Base-by-base conservation (phyloP, 2,113 vertebrate species). In the Terrapene triunguis region DNA sequence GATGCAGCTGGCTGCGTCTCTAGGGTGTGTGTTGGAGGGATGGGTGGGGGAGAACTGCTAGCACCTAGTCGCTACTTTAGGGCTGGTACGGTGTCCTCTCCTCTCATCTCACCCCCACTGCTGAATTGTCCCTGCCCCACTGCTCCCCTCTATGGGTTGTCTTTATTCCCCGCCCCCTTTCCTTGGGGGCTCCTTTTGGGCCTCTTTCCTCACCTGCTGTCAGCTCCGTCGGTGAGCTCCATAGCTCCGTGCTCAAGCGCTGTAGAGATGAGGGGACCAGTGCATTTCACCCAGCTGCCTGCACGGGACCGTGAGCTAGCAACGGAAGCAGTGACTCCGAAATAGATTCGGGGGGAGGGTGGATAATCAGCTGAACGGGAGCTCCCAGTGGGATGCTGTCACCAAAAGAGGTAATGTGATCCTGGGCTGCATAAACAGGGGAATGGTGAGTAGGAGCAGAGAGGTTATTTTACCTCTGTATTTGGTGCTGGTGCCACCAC, bases 241-340 rank as follows among this genome's bases (percentile, higher is more conserved):
- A 22, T 44, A 42, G 38, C 10, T 24, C 38, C 10, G 6, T 42
- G 38, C 72, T 12, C 21, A 74, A 80, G 78, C 1, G 9, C 29
- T 21, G 48, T 69, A 79, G 55, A 65, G 3, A 0, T 0, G 42
- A 80, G 51, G 24, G 13, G 38, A 42, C 38, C 1, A 0, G 27
- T 22, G 2, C 69, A 69, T 54, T 51, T 92, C 24, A 25, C 47
- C 65, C 22, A 17, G 65, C 35, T 72, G 7, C 65, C 65, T 4
- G 2, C 0, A 1, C 42, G 35, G 48, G 48, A 19, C 5, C 2
- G 10, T 29, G 42, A 9, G 10, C 44, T 27, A 29, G 74, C 42
- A 12, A 62, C 3, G 29, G 59, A 62, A 62, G 59, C 59, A 35
- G 27, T 62, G 29, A 8, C 59, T 13, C 29, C 35, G 59, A 62